Base-by-base conservation (phyloP, 2,113 vertebrate genomes). In the Furnarius figulus region DNA sequence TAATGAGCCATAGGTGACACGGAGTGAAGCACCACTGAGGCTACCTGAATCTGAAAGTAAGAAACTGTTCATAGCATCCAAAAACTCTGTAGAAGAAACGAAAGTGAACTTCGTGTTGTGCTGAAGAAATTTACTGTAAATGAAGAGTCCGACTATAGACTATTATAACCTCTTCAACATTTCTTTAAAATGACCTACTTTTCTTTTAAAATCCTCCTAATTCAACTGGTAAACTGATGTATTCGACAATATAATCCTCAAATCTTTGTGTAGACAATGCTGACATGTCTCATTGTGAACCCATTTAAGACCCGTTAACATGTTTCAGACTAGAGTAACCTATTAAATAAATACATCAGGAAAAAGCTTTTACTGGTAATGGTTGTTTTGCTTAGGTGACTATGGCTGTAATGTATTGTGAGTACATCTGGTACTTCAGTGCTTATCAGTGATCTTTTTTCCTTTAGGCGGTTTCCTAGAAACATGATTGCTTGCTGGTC, bases 381-480 rank as follows among this genome's bases (percentile, higher is more conserved):
- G 95, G 74, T 97, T 91, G 92, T 95, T 97, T 97, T 97, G 91
- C 94, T 97, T 97, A 85, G 94, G 87, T 92, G 96, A 74, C 83
- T 96, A 58, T 94, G 95, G 85, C 95, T 96, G 79, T 83, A 95
- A 94, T 95, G 96, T 97, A 97, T 97, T 97, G 95, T 95, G 94
- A 96, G 88, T 95, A 94, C 79, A 95, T 93, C 94, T 96, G 88
- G 76, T 95, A 67, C 95, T 90, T 94, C 91, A 89, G 80, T 96
- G 95, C 94, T 97, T 97, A 97, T 79, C 80, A 84, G 91, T 95
- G 90, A 95, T 98, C 66, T 95, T 96, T 96, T 97, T 97, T 80
- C 93, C 76, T 97, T 87, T 97, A 99, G 99, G 99, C 98, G 97
- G 97, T 98, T 98, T 98, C 97, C 97, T 94, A 98, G 97, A 98